Conservation (phyloP, 2,888 invertebrate species). For the Cepaea hortensis region DNA sequence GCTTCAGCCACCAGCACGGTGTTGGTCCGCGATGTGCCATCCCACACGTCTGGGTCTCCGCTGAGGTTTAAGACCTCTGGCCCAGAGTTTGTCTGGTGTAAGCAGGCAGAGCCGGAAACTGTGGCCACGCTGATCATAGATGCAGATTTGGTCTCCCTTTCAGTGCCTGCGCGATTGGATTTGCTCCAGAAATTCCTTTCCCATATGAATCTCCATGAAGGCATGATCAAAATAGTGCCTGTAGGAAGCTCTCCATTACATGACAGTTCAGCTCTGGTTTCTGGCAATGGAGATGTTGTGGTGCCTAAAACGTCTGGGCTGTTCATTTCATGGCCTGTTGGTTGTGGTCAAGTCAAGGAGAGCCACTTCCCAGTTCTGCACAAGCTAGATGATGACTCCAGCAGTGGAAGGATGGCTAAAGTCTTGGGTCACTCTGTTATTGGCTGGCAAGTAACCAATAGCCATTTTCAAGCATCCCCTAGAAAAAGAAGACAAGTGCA, state of each 20-base stretch:
- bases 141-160: constrained; percentile 80
- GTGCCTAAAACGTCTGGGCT: constrained; percentile 64
- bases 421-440: constrained; percentile 83
- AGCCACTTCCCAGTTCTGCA: constrained; percentile 82
- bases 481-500: constrained; percentile 73
- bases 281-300: constrained; percentile 71
- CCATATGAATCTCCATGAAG: constrained; percentile 68
- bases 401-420: constrained; percentile 84
- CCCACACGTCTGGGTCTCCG: constrained; percentile 48
- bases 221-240: constrained; percentile 68
- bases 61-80: constrained; percentile 49
- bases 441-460: constrained; percentile 83
- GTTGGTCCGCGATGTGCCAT: constrained; percentile 78
- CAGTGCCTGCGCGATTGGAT: constrained; percentile 79
- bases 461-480: constrained; percentile 74
- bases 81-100: constrained; percentile 68
- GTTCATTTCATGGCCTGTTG: constrained; percentile 80
- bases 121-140: constrained; percentile 84
- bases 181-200: constrained; percentile 66
- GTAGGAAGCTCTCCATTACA: constrained; percentile 67
- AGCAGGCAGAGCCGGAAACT: constrained; percentile 79
- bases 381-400: constrained; percentile 83
- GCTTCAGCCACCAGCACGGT: constrained; percentile 84
- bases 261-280: constrained; percentile 72
- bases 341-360: constrained; percentile 85